These are phyloP conservation scores for Apomyelois bistriatella DNA, from an alignment of 2,888 invertebrate genomes.

Conservation along the genomic window DNA sequence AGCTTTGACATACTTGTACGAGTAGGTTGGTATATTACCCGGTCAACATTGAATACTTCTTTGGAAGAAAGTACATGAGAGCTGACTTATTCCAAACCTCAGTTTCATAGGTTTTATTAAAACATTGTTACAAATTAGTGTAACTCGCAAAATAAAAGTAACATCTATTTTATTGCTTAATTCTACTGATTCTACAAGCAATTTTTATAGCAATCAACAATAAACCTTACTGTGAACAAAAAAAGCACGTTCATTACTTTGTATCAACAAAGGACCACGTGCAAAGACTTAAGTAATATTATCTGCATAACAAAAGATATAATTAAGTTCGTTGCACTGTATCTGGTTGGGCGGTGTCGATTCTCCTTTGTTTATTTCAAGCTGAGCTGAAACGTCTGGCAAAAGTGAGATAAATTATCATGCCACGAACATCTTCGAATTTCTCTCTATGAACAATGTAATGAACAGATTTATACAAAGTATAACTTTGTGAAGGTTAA, in stretches of 20 bases:
- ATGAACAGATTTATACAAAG: too few species aligned
- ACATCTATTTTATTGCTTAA: conserved; percentile 24
- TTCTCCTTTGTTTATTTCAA: conserved; percentile 7
- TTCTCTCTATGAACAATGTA: not conserved
- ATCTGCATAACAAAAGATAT: conserved; percentile 15
- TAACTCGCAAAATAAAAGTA: conserved; percentile 18
- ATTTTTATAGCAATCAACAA: conserved; percentile 23
- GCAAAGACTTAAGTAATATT: conserved; percentile 8
- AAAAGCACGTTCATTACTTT: conserved; percentile 20
- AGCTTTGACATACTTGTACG: too few species aligned
- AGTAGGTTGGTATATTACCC: too few species aligned
- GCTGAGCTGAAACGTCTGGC: conserved; percentile 11
- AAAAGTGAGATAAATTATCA: conserved; percentile 12
- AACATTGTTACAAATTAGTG: conserved; percentile 18
- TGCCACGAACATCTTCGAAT: not conserved
- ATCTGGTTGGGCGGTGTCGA: not conserved
- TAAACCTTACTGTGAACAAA: conserved; percentile 20
- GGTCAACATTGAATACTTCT: too few species aligned
- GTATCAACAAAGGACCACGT: conserved; percentile 8
- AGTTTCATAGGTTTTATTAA: not conserved
- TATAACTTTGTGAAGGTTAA: too few species aligned
- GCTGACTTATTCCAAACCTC: too few species aligned
- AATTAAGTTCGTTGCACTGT: conserved; percentile 13
- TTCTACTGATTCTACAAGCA: conserved; percentile 17
- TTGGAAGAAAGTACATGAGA: too few species aligned